Percentiles rank a stretch among this genome's conserved stretches.
These are phyloP conservation scores for Leucania comma DNA, from an alignment of 2,888 invertebrate species.

Conservation along the genomic window DNA sequence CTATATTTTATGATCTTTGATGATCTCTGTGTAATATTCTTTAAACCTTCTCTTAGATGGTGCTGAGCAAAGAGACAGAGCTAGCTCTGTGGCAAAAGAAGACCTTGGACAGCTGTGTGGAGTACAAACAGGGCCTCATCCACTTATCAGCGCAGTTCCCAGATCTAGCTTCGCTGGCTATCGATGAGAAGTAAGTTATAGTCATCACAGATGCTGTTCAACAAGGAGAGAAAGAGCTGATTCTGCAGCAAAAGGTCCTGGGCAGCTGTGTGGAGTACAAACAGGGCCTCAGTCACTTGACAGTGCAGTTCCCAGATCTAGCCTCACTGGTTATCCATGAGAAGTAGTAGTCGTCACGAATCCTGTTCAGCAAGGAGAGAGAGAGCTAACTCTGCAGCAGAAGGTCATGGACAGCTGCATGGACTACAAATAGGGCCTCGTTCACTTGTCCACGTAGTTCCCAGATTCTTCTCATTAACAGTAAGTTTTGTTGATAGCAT, in stretches of 20 bases:
- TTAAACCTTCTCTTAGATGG: slow-evolving; percentile 72
- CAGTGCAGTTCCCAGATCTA: slow-evolving; percentile 77
- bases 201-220: slow-evolving; percentile 74
- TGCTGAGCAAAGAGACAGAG: slow-evolving; percentile 81
- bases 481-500: too few species aligned
- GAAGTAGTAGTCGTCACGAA: slow-evolving; percentile 76
- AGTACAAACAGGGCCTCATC: slow-evolving; percentile 84
- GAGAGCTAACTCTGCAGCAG: slow-evolving; percentile 85
- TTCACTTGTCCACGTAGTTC: slow-evolving; percentile 77
- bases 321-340: slow-evolving; percentile 80
- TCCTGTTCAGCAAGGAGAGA: slow-evolving; percentile 80
- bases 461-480: too few species aligned
- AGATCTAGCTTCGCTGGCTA: slow-evolving; percentile 74
- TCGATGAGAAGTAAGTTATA: slow-evolving; percentile 83
- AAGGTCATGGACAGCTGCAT: slow-evolving; percentile 82
- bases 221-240: slow-evolving; percentile 82
- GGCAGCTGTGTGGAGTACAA: slow-evolving; percentile 85
- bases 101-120: slow-evolving; percentile 81
- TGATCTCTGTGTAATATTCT: neutral
- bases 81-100: slow-evolving; percentile 85
- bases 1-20: too few species aligned
- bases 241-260: slow-evolving; percentile 82
- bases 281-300: slow-evolving; percentile 81
- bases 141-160: slow-evolving; percentile 79
- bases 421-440: slow-evolving; percentile 84